Conservation (phyloP, 2,113 vertebrate species). For the Pomatostomus ruficeps region DNA sequence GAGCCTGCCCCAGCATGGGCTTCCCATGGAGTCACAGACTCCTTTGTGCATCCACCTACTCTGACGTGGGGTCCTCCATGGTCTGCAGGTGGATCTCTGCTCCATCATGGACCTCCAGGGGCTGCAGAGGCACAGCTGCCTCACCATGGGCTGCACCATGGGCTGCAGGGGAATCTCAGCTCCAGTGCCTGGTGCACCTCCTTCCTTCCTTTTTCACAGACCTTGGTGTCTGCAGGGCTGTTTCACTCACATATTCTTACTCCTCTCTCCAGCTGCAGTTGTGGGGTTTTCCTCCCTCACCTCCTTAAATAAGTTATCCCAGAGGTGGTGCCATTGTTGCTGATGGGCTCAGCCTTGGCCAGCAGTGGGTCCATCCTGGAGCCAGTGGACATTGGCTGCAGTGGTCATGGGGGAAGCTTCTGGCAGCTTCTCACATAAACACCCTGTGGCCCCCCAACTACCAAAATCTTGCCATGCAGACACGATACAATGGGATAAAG, state of each 20-base stretch:
- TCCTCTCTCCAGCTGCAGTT: not conserved
- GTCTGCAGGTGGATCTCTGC: not conserved
- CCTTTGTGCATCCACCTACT: not conserved
- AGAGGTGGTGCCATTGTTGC: accelerated
- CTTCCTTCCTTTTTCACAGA: not conserved
- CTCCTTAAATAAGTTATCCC: not conserved
- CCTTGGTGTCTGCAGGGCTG: not conserved
- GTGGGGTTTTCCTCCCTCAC: not conserved
- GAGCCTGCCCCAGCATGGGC: not conserved
- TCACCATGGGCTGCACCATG: not conserved
- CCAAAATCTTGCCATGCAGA: not conserved
- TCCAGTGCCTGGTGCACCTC: not conserved
- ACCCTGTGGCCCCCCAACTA: not conserved
- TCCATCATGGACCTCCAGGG: no score
- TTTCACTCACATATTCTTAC: not conserved
- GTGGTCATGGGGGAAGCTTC: not conserved
- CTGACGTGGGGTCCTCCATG: not conserved
- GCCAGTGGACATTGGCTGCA: not conserved
- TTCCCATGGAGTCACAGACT: not conserved
- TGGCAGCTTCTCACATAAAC: not conserved
- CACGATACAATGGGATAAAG: not conserved
- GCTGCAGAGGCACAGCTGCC: not conserved
- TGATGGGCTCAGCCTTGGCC: not conserved
- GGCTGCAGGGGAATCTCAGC: not conserved
- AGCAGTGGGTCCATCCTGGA: not conserved